Evolutionary conservation across 2,113 vertebrate genomes (phyloP), one percentile per base, ranked within the genome.

Genomic region (Solea senegalensis): DNA sequence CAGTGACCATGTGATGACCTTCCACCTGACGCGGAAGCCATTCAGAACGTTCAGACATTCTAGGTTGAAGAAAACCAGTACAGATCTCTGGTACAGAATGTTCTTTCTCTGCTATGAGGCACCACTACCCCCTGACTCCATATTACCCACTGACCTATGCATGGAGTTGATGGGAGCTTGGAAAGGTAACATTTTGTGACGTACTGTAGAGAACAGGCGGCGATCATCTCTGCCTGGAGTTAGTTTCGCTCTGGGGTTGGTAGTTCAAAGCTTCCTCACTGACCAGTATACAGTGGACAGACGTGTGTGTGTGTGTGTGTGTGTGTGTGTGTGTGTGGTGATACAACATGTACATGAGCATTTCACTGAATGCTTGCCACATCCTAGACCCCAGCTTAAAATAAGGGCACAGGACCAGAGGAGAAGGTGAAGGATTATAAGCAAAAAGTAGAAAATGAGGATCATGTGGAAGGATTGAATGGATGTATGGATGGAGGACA

Each of bases 1-100:
- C 54, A 48, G 50, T 72, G 60, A 75, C 81, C 79, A 79, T 44
- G 48, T 76, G 46, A 58, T 79, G 72, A 81, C 65, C 79, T 76
- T 68, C 48, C 68, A 69, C 74, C 58, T 64, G 53, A 55, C 64
- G 60, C 43, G 41, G 39, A 79, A 45, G 56, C 72, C 84, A 85
- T 87, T 83, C 86, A 83, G 74, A 72, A 54, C 9, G 68, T 52
- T 59, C 69, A 74, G 64, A 61, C 66, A 74, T 82, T 70, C 58
- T 66, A 76, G 62, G 78, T 85, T 82, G 76, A 93, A 92, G 91
- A 92, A 93, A 94, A 94, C 92, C 93, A 94, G 61, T 85, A 92
- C 78, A 84, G 82, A 77, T 93, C 86, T 62, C 85, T 94, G 93
- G 95, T 93, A 95, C 88, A 83, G 84, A 91, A 92, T 83, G 90